Conservation (phyloP, 2,113 vertebrate genomes). For the Erythrocercus mccallii region DNA sequence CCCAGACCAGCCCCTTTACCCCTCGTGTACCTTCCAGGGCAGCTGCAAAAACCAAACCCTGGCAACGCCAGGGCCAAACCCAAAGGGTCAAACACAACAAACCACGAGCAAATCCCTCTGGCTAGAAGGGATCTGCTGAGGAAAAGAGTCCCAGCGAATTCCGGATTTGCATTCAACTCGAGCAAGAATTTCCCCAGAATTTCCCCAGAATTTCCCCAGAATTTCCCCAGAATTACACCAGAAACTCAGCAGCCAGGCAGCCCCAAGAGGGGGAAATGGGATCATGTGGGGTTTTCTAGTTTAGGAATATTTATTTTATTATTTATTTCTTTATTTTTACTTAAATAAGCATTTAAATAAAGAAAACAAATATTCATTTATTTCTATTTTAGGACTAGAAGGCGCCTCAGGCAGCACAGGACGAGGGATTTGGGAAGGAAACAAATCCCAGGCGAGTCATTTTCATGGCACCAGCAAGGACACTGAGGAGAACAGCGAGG, state of each 20-base stretch:
- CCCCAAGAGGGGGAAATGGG: background rate
- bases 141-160: background rate
- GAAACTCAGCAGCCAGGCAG: background rate
- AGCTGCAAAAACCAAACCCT: background rate
- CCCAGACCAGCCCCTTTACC: background rate
- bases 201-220: background rate
- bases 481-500: background rate
- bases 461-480: background rate
- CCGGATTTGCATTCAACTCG: background rate
- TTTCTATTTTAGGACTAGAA: too few species aligned
- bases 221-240: background rate
- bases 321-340: too few species aligned
- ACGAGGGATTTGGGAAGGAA: background rate
- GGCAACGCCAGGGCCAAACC: background rate
- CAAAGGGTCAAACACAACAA: too few species aligned
- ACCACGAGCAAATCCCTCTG: background rate
- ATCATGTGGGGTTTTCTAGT: fast-evolving
- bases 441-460: background rate
- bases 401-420: background rate
- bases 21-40: fast-evolving
- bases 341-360: too few species aligned
- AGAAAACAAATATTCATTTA: too few species aligned
- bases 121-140: background rate
- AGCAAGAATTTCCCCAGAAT: background rate
- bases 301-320: background rate